Percentiles rank a stretch among this genome's conserved stretches.
Conservation (phyloP, 1,140 invertebrate genomes). For the Drosophila parvula region DNA sequence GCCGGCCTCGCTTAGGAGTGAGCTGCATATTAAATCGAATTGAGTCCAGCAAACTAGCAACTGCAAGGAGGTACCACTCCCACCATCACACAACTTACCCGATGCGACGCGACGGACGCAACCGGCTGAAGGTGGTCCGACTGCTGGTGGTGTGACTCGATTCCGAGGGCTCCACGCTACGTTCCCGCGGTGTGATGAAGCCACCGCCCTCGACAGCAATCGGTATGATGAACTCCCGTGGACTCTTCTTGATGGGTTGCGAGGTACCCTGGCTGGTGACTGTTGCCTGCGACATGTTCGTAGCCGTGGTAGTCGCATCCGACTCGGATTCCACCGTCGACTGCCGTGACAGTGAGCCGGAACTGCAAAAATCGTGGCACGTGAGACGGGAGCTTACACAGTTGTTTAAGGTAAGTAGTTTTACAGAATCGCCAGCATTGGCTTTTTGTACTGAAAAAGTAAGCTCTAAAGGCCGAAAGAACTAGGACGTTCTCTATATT, state of each 20-base stretch:
- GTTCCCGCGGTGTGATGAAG: constrained; percentile 91
- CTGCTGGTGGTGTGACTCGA: constrained; percentile 85
- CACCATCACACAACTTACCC: constrained; percentile 49
- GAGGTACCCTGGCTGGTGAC: constrained; percentile 81
- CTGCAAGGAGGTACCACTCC: background rate
- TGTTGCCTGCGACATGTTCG: constrained; percentile 75
- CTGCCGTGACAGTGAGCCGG: constrained; percentile 86
- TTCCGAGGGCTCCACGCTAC: constrained; percentile 89
- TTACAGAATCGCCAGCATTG: background rate
- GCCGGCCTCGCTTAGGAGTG: constrained; percentile 88
- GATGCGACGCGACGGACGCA: constrained; percentile 75
- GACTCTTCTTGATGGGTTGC: constrained; percentile 93
- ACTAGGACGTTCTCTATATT: background rate
- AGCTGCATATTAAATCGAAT: constrained; percentile 83
- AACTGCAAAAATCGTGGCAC: constrained; percentile 52
- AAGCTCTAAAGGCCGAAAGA: background rate
- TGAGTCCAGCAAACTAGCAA: constrained; percentile 2
- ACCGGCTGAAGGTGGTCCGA: constrained; percentile 74
- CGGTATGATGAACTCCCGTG: constrained; percentile 95
- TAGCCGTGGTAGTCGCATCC: constrained; percentile 85
- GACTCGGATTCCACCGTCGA: constrained; percentile 89
- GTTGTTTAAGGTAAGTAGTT: background rate
- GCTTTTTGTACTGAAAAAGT: background rate
- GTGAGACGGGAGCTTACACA: background rate
- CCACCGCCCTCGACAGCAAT: constrained; percentile 95